Base-by-base conservation (phyloP, 1,140 invertebrate genomes). In the Drosophila repleta region DNA sequence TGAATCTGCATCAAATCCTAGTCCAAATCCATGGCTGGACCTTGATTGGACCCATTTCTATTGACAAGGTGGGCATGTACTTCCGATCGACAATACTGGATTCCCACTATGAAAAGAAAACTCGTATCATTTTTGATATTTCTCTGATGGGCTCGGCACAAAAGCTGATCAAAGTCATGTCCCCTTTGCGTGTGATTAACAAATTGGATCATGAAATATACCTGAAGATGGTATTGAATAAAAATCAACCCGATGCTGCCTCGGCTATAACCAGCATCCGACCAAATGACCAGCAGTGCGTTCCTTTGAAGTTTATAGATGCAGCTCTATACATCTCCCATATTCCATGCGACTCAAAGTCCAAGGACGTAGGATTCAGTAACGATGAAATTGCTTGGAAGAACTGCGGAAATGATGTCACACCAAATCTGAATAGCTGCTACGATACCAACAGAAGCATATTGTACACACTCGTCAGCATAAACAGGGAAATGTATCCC, bases 151-250 rank as follows among this genome's bases (percentile, higher is more conserved):
- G 97, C 0, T 98, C 96, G 35, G 98, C 98, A 0, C 94, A 96
- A 66, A 99, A 99, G 92, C 92, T 99, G 60, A 96, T 99, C n/a
- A 97, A 96, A n/a, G 95, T 99, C 3, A 94, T 97, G 60, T 99
- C 98, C 20, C 97, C 97, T 35, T 92, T 99, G 45, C 94, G 95
- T 58, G 92, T 99, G 1, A 92, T 94, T 5, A 99, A 99, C 93
- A 93, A 94, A 77, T 90, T 97, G 64, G 94, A 94, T 51, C 94
- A 96, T 63, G 81, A 94, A 0, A 93, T 98, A 10, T 96, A 97
- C 81, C 91, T 96, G 0, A 95, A 95, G 84, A 92, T 96, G 72
- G 94, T 95, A 55, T 94, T 79, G 10, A 76, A 78, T 21, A 80
- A 74, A n/a, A 82, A 79, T 26, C 79, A 82, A n/a, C 45, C 57